Base-by-base conservation (phyloP, 2,888 invertebrate species). In the Philopedon plagiatum region DNA sequence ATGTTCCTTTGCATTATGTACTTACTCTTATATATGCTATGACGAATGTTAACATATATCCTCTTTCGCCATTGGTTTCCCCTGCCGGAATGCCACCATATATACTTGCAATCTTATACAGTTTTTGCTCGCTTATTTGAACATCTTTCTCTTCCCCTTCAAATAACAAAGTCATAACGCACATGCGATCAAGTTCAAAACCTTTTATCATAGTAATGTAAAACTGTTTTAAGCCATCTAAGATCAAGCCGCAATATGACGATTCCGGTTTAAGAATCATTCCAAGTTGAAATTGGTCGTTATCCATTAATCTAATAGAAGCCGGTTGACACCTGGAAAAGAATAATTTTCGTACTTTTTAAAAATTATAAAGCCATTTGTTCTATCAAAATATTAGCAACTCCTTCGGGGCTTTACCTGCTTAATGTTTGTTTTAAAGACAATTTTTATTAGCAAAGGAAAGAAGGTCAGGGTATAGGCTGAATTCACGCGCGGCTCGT, bases 201-300 rank as follows among this genome's bases (percentile, higher is more conserved):
- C 97, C 93, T 82, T 97, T 96, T 80, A 97, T 90, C 79, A 90
- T 91, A 0, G 96, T 96, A 54, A 99, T 89, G 85, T 97, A 97
- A 32, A 93, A 87, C 77, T 93, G 93, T 83, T 98, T 98, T 0
- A 97, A 80, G 0, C 91, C 91, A 78, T 98, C 97, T 8, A 94
- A 83, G 0, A 95, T 81, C 5, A 91, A 87, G 0, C 91, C 89
- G 21, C 91, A 88, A 87, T 92, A 91, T 0, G 88, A 87, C 72
- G 79, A 86, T 72, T 87, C 89, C 0, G 91, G 89, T 80, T 93
- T 91, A 4, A 96, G 86, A 0, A 93, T 90, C 83, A 94, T 93
- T 0, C 95, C 99, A 86, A 99, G 96, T 76, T 94, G 91, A 84
- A 99, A 99, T 88, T 99, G 99, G 76, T 97, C 95, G 81, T 99